Evolutionary conservation across 2,113 vertebrate genomes (phyloP).

Genomic region (Menidia beryllina): DNA sequence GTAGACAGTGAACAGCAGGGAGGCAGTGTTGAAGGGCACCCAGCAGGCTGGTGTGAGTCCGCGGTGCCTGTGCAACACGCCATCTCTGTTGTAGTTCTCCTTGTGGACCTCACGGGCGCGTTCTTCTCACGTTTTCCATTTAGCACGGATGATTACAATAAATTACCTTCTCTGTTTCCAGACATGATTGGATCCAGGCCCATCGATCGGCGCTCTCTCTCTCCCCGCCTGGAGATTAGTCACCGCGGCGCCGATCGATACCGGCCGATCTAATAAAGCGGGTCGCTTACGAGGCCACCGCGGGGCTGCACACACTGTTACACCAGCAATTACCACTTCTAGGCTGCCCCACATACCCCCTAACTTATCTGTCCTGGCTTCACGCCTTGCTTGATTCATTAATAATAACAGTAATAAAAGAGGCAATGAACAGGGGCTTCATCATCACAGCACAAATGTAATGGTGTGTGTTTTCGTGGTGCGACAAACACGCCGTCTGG

Average conservation of each 20-base stretch:
- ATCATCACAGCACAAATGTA: conserved; percentile 62
- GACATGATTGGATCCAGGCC: conserved; percentile 77
- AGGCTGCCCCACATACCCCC: conserved; percentile 15
- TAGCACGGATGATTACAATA: conserved; percentile 72
- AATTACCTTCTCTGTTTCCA: conserved; percentile 76
- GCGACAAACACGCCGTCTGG: conserved; percentile 50
- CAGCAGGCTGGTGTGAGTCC: conserved; percentile 26
- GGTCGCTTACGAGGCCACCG: conserved; percentile 76
- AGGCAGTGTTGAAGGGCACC: conserved; percentile 48
- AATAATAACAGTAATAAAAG: conserved; percentile 74
- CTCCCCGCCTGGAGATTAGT: conserved; percentile 76
- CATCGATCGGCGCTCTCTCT: conserved; percentile 66
- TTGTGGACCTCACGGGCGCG: conserved; percentile 75
- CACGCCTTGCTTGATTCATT: conserved; percentile 70
- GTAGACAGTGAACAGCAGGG: background rate
- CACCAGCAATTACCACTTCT: conserved; percentile 75
- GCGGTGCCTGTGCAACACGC: background rate
- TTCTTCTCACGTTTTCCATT: conserved; percentile 77
- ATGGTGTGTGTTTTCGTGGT: conserved; percentile 43
- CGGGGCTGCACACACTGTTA: conserved; percentile 76
- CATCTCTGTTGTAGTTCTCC: conserved; percentile 63
- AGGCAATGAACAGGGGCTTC: conserved; percentile 63
- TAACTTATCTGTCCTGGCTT: conserved; percentile 45
- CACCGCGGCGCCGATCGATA: conserved; percentile 78
- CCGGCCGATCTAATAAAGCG: conserved; percentile 82